Evolutionary conservation across 2,113 vertebrate species (phyloP).

Genomic region (Mugil cephalus): DNA sequence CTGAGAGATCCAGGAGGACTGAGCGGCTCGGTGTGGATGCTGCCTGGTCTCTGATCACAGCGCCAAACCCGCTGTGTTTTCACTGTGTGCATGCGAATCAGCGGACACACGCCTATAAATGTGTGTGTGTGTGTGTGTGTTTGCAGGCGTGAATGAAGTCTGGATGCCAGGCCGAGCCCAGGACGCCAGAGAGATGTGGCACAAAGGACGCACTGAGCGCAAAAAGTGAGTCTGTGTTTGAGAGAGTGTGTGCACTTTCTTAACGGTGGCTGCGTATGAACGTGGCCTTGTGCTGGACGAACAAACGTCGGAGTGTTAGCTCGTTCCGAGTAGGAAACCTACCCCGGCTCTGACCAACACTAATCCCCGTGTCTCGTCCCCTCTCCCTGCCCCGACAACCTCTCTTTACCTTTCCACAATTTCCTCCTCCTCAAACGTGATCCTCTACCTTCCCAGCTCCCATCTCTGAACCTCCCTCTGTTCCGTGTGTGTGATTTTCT

Average conservation of each 20-base stretch:
- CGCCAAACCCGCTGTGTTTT: slow-evolving; percentile 56
- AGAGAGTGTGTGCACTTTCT: slow-evolving; percentile 60
- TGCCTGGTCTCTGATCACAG: slow-evolving; percentile 49
- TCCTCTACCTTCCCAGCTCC: background rate
- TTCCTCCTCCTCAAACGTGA: slow-evolving; percentile 38
- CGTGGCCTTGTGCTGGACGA: slow-evolving; percentile 84
- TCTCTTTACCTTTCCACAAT: slow-evolving; percentile 54
- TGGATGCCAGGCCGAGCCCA: slow-evolving; percentile 69
- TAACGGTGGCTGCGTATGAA: slow-evolving; percentile 80
- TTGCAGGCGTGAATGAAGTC: slow-evolving; percentile 41
- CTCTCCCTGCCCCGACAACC: slow-evolving; percentile 37
- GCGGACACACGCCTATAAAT: slow-evolving; percentile 28
- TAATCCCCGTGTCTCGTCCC: slow-evolving; percentile 50
- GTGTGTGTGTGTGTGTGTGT: slow-evolving; percentile 58
- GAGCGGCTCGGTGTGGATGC: slow-evolving; percentile 61
- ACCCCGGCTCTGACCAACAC: slow-evolving; percentile 51
- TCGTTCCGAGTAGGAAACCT: slow-evolving; percentile 70
- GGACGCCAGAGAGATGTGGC: slow-evolving; percentile 53
- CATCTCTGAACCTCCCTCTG: background rate
- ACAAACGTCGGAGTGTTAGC: slow-evolving; percentile 88
- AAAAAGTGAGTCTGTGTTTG: slow-evolving; percentile 52
- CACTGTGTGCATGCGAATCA: slow-evolving; percentile 41
- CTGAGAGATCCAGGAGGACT: slow-evolving; percentile 38
- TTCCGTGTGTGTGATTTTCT: slow-evolving; percentile 13
- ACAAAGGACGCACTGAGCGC: slow-evolving; percentile 82